phyloP scores from a whole-genome alignment of 64 coral and sea anemone species.

The Catalaphyllia jardinei region DNA sequence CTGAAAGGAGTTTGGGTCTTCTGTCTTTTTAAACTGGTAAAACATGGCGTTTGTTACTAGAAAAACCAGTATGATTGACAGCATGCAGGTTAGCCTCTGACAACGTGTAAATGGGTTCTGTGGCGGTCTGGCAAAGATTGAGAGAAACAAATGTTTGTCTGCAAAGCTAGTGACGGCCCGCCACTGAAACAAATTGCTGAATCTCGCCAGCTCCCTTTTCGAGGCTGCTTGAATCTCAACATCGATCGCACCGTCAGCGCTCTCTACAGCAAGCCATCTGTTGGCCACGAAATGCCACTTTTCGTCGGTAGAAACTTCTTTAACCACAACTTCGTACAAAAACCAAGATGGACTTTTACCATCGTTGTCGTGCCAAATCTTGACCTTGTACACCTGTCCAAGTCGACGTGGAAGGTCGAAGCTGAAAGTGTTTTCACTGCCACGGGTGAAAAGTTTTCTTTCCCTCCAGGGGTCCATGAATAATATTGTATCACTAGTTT shows the following conservation, averaged over 20 bases:
- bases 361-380: slow-evolving; percentile 52
- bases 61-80: slow-evolving; percentile 61
- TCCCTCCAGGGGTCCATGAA: slow-evolving; percentile 32
- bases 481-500: slow-evolving; percentile 9
- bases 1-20: slow-evolving; percentile 31
- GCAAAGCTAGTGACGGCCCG: slow-evolving; percentile 57
- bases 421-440: slow-evolving; percentile 46
- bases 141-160: slow-evolving; percentile 80
- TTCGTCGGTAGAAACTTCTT: slow-evolving; percentile 12
- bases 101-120: slow-evolving; percentile 74
- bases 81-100: slow-evolving; percentile 70
- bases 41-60: slow-evolving; percentile 84
- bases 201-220: slow-evolving; percentile 29
- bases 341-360: slow-evolving; percentile 61
- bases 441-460: slow-evolving; percentile 41
- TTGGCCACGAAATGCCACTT: slow-evolving; percentile 55
- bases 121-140: slow-evolving; percentile 59
- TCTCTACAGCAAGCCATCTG: slow-evolving; percentile 64
- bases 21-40: slow-evolving; percentile 38
- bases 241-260: slow-evolving; percentile 14
- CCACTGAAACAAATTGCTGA: slow-evolving; percentile 61
- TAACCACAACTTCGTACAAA: slow-evolving; percentile 31
- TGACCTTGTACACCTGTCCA: slow-evolving; percentile 29
- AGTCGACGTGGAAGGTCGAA: slow-evolving; percentile 23
- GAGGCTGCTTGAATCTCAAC: slow-evolving; percentile 11